Base-by-base conservation (phyloP, 2,888 invertebrate species). In the Thera obeliscata region DNA sequence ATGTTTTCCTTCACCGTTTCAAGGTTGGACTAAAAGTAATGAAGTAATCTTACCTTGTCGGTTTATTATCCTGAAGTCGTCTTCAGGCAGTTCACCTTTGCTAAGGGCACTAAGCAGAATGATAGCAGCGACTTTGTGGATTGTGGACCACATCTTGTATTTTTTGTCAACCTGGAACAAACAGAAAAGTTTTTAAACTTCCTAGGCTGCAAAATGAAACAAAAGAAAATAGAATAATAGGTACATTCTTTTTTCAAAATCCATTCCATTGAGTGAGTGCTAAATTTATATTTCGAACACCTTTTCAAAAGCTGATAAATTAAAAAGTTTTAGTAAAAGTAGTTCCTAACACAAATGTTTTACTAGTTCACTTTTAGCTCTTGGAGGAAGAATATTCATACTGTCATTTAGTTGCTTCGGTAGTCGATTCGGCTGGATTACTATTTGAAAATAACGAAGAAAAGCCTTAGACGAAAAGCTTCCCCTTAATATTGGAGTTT, bases 41-140 rank as follows among this genome's bases (percentile, higher is more conserved):
- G 38, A 7, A 38, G 38, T 33, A 33, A 52, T 33, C 73, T 80
- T 76, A 92, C 93, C 93, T 86, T 91, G 87, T 84, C 86, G 86
- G 66, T 89, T 88, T 74, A 93, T 89, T 91, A 93, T 93, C 91
- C 93, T 93, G 78, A 93, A 93, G 77, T 93, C 93, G 76, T 93
- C 93, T 79, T 93, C 91, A 0, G 93, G 90, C 38, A 91, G 76
- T 64, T 90, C 84, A 68, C 93, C 93, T 69, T 88, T 90, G 74
- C 87, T 86, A 57, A 91, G 80, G 0, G 88, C 80, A 69, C 87
- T 82, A 64, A 91, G 85, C 12, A 91, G 77, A 64, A 93, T 80
- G 50, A 93, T 74, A 0, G 84, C 82, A 4, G 86, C 86, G 38
- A 90, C 87, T 78, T 85, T 88, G 75, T 85, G 87, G 60, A 87